Evolutionary conservation across 2,888 invertebrate species (phyloP), one percentile per base, ranked within the genome.

Genomic region (Hyles lineata): DNA sequence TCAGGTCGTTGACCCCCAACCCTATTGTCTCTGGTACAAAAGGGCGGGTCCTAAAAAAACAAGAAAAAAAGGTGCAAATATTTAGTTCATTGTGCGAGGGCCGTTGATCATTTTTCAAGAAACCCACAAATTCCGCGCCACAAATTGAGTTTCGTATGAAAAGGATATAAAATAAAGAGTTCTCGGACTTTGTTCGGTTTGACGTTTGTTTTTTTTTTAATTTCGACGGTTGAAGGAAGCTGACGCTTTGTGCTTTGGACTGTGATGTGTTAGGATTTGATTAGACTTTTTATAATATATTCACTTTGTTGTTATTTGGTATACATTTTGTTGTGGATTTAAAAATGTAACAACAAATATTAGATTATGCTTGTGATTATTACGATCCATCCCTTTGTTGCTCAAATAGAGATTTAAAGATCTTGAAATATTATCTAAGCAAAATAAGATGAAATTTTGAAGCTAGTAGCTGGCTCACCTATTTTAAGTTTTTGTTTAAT

Each of bases 101-200:
- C 92, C 93, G 90, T 91, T 93, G 93, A 93, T 94, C 92, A 93
- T 93, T 92, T 93, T 90, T 91, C 89, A 92, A 93, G 92, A 92
- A 92, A 90, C 86, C 87, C 86, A 86, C 84, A 86, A 92, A 91
- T 88, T 91, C 88, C 85, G 81, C 75, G 76, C 80, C 79, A 81
- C 81, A 88, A 88, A 90, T 89, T 89, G 87, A 88, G 89, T 88
- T 87, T 87, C 82, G 86, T 84, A 83, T 86, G 87, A 89, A 88
- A 87, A 85, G 87, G 82, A 82, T 81, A 60, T 71, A 70, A 70
- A 70, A 70, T 70, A 71, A 70, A 60, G 70, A 60, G 67, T 67
- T 67, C 60, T 71, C 43, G 35, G 70, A 71, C 70, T 58, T 70
- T 70, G 70, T 70, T 70, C 23, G 59, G 23, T 71, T 55, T 55